Conservation (phyloP, 2,888 invertebrate genomes). For the Pyralis farinalis region DNA sequence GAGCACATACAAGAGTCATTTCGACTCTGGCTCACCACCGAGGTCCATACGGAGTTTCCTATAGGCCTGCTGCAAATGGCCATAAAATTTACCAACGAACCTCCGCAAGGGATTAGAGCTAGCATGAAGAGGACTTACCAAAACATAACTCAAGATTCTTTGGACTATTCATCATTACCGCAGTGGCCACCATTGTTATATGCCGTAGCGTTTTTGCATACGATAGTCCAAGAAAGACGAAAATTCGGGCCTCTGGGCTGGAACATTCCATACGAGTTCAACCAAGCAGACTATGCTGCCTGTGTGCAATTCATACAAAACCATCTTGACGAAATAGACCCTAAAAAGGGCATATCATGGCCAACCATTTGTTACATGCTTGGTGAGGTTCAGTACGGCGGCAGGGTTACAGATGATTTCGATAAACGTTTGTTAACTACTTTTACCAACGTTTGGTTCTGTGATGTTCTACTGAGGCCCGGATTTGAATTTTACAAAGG, state of each 20-base stretch:
- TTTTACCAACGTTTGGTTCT: conserved; percentile 97
- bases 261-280: conserved; percentile 98
- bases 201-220: conserved; percentile 96
- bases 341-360: conserved; percentile 98
- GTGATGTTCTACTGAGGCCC: conserved; percentile 91
- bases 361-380: conserved; percentile 98
- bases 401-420: conserved; percentile 97
- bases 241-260: conserved; percentile 98
- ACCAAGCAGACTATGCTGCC: conserved; percentile 97
- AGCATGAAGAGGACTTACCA: conserved; percentile 97
- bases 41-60: conserved; percentile 96
- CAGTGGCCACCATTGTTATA: conserved; percentile 98
- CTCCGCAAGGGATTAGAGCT: conserved; percentile 95
- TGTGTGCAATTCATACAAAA: conserved; percentile 98
- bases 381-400: conserved; percentile 94
- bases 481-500: conserved; percentile 96
- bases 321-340: conserved; percentile 97
- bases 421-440: conserved; percentile 96
- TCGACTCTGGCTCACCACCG: conserved; percentile 96
- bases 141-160: conserved; percentile 91
- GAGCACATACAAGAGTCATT: conserved; percentile 91
- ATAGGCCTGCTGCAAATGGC: conserved; percentile 94
- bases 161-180: conserved; percentile 94
- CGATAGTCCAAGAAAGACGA: conserved; percentile 95
- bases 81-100: conserved; percentile 98